Base-by-base conservation (phyloP, 2,888 invertebrate genomes). In the Griposia aprilina region DNA sequence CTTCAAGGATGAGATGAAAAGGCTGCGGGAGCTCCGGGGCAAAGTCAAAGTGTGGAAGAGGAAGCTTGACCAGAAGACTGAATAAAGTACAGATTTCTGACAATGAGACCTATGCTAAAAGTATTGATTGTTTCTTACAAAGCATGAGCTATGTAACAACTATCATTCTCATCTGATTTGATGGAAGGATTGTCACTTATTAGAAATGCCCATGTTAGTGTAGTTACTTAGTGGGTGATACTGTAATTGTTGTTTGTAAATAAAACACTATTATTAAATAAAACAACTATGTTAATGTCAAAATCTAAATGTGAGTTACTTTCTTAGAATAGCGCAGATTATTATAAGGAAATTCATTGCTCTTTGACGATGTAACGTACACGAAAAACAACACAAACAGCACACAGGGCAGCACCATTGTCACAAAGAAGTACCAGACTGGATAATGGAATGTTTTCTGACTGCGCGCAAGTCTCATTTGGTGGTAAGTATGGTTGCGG, bases 1-100 rank as follows among this genome's bases (percentile, higher is more conserved):
- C 94, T 99, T 99, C 91, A 98, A 98, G 88, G 99, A 99, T 71
- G 99, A 99, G 95, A 98, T 98, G 98, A 97, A 97, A 86, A 97
- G 99, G 78, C 95, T 98, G 88, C 97, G 98, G 77, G 97, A 97
- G 78, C 96, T 99, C 26, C 96, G 98, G 78, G 99, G 99, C 17
- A 99, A 99, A 93, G 97, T 97, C 2, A 97, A 97, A 80, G 96
- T 96, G 30, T 96, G 96, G 96, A 92, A 90, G 63, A 96, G 97
- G 70, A 96, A 97, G 78, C 95, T 97, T 73, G 96, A 97, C 45
- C 88, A 92, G 30, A 92, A 91, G 15, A 88, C 95, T 88, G 96
- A 97, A 77, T 91, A 78, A 83, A 83, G 23, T 55, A 17, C 10
- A 55, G 10, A 59, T 52, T 55, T 75, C 8, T 26, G 41, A 45